Conservation (phyloP, 2,113 vertebrate genomes). For the Vidua chalybeata region DNA sequence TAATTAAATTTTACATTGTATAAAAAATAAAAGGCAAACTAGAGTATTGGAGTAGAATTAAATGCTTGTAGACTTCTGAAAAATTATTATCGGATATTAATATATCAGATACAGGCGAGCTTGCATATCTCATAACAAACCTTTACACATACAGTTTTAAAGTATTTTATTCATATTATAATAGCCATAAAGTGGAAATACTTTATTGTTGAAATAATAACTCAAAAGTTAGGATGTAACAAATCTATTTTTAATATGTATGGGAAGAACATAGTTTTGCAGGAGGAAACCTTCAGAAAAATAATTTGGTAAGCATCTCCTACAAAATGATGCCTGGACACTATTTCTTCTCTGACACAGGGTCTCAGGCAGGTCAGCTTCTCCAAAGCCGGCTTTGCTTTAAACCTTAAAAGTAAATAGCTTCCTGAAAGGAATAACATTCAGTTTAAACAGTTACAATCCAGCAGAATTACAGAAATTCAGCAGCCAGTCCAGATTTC, state of each 20-base stretch:
- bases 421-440: background rate
- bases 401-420: background rate
- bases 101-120: background rate
- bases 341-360: background rate
- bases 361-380: background rate
- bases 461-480: background rate
- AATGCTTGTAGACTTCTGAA: background rate
- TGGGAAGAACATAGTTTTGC: background rate
- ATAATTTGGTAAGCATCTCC: background rate
- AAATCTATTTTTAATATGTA: background rate
- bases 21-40: background rate
- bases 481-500: background rate
- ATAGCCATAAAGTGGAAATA: background rate
- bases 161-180: background rate
- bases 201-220: background rate
- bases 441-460: background rate
- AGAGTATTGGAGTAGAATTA: background rate
- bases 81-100: background rate
- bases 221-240: background rate
- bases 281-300: background rate
- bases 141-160: background rate
- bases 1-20: background rate
- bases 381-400: background rate
- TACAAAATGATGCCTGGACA: background rate
- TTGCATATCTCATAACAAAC: background rate